Evolutionary conservation across 2,888 invertebrate species (phyloP), one percentile per base, ranked within the genome.

Genomic region (Agrochola lota): DNA sequence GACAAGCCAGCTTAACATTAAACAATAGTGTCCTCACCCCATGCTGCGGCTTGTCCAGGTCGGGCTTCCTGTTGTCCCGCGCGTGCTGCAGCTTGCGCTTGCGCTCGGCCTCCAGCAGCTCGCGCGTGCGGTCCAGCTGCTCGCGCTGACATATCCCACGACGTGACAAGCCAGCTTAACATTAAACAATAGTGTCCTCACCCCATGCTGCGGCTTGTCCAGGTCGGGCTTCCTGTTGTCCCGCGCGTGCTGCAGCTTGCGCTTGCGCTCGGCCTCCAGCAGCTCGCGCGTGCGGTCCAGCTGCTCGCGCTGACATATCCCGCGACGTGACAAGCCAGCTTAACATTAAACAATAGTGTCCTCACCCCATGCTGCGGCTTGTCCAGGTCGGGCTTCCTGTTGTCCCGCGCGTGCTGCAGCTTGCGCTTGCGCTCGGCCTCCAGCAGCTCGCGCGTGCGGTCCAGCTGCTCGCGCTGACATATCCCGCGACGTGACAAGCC

Each of bases 11-110:
- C n/a, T 30, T 0, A 12, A n/a, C 1, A 55, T 12, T 0, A 12
- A 46, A 23, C 20, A 15, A 15, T 26, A 52, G 59, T 26, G 0
- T 0, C 0, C 2, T 17, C 5, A 76, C 70, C 77, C 69, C 82
- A 0, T 57, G 78, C 26, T 8, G 63, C 46, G 91, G 91, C 88
- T 91, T 90, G 77, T 90, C 89, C 0, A 81, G 72, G 12, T 81
- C 82, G 0, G 95, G 95, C 80, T 96, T 95, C 62, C 95, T 90
- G 87, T 96, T 95, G 78, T 95, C 96, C 3, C 97, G 88, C 0
- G 97, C 97, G 77, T 95, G 93, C 4, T 96, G 95, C 70, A 97
- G 94, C 83, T 95, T 96, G 46, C 95, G 93, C 89, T 97, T 97
- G 69, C 97, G 94, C 90, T 97, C 96, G 4, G 91, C 85, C 86